Evolutionary conservation across 1,140 invertebrate genomes (phyloP).

Genomic region (Andricus grossulariae): DNA sequence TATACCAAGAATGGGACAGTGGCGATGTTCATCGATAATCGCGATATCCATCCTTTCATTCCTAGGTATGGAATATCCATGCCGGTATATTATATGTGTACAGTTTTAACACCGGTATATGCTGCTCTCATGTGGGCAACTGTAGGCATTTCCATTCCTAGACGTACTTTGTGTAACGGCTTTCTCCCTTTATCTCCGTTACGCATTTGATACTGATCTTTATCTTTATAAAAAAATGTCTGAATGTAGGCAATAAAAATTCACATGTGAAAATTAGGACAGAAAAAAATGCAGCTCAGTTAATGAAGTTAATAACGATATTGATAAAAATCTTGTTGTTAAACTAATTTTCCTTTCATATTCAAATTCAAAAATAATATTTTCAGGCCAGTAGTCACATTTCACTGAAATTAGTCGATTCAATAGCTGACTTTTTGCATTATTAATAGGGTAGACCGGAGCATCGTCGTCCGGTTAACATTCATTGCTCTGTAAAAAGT

Average conservation of each 20-base stretch:
- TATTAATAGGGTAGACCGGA: no score
- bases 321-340: no score
- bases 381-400: no score
- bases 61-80: slow-evolving; percentile 49
- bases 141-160: not conserved
- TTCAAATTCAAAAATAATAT: no score
- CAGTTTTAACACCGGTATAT: slow-evolving; percentile 22
- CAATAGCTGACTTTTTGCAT: no score
- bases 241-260: not conserved
- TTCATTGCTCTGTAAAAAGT: no score
- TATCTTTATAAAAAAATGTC: slow-evolving; percentile 5
- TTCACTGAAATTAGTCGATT: no score
- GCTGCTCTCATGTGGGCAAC: not conserved
- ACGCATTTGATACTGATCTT: not conserved
- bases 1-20: slow-evolving; percentile 61
- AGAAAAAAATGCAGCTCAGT: not conserved
- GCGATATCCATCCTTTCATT: slow-evolving; percentile 62
- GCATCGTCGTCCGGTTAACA: no score
- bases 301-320: not conserved
- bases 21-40: slow-evolving; percentile 69
- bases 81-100: slow-evolving; percentile 49
- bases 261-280: not conserved
- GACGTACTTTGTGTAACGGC: not conserved
- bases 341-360: no score
- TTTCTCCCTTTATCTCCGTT: not conserved